Evolutionary conservation across 1,140 invertebrate species (phyloP).

Genomic region (Adoxophyes honmai): DNA sequence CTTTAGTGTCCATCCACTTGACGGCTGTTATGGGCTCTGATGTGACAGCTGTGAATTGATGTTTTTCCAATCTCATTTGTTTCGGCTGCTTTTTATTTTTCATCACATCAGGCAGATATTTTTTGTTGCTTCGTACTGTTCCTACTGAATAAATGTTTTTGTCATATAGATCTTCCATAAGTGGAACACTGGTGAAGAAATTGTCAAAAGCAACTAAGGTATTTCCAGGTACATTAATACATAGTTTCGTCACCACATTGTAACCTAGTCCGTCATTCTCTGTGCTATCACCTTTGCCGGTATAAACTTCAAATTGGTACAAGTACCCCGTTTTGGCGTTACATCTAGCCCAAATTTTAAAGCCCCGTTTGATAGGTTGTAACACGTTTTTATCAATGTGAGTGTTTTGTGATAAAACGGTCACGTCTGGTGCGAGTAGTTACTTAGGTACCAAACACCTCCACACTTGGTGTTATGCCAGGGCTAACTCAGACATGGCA

Average conservation of each 20-base stretch:
- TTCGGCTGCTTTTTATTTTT: conserved; percentile 19
- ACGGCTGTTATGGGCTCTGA: conserved; percentile 33
- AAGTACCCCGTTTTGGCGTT: conserved; percentile 27
- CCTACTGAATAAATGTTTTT: conserved; percentile 33
- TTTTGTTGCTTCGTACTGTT: conserved; percentile 32
- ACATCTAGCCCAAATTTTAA: conserved; percentile 35
- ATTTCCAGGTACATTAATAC: conserved; percentile 18
- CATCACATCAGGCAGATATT: conserved; percentile 29
- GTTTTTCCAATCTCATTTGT: conserved; percentile 25
- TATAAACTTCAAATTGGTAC: conserved; percentile 26
- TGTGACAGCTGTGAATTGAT: conserved; percentile 34
- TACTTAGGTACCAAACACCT: too few species aligned
- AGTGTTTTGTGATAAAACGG: too few species aligned
- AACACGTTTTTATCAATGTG: too few species aligned
- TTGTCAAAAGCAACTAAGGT: conserved; percentile 32
- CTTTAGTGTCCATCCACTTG: conserved; percentile 41
- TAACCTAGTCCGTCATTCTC: conserved; percentile 30
- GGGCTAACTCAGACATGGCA: too few species aligned
- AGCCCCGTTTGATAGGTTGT: conserved; percentile 43
- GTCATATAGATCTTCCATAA: conserved; percentile 30
- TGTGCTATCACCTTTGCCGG: conserved; percentile 25
- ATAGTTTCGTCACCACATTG: conserved; percentile 28
- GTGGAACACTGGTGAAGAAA: conserved; percentile 29
- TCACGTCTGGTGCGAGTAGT: too few species aligned
- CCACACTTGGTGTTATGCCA: too few species aligned